Evolutionary conservation across 2,113 vertebrate genomes (phyloP).

Genomic region (Eclectus roratus): DNA sequence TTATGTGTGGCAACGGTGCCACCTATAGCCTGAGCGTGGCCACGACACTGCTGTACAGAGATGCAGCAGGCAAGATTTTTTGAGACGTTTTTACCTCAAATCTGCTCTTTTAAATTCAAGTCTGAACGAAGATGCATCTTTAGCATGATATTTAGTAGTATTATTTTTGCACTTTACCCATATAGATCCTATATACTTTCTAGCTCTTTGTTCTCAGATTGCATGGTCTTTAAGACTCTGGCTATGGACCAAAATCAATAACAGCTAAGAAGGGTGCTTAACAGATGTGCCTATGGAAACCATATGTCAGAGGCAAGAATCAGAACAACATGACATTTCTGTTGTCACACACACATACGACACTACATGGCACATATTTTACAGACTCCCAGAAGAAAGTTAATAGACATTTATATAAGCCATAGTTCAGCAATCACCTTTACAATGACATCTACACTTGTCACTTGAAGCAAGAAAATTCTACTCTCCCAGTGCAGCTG

Average conservation of each 20-base stretch:
- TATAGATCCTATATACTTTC: background rate
- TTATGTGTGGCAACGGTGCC: background rate
- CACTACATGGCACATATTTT: background rate
- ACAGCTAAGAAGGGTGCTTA: background rate
- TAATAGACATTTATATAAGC: background rate
- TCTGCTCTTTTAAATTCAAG: background rate
- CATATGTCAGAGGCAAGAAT: background rate
- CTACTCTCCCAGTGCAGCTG: background rate
- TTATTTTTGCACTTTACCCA: background rate
- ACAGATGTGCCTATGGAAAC: background rate
- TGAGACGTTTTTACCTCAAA: fast-evolving
- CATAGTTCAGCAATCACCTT: background rate
- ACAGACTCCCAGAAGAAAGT: background rate
- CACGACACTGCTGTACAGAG: fast-evolving
- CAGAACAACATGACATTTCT: background rate
- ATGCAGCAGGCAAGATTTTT: fast-evolving
- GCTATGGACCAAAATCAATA: background rate
- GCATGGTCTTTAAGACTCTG: background rate
- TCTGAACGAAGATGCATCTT: fast-evolving
- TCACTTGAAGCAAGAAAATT: background rate
- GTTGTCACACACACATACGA: background rate
- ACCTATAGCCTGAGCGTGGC: background rate
- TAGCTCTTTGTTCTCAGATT: background rate
- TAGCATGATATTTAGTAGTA: background rate
- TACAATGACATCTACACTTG: background rate